phyloP scores from a whole-genome alignment of 2,888 invertebrate species.

The Penaeus monodon region DNA sequence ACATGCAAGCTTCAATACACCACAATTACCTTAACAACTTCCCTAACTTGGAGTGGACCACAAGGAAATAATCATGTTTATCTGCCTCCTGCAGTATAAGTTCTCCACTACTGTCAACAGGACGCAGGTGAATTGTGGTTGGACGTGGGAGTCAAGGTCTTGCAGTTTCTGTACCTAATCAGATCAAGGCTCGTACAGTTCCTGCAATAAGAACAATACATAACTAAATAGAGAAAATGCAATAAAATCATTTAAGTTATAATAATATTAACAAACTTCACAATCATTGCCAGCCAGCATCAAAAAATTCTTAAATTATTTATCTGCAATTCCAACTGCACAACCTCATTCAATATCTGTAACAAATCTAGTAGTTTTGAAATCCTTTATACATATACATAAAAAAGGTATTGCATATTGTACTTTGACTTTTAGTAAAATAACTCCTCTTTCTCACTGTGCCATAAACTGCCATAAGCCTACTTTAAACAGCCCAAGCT shows the following conservation, averaged over 20 bases:
- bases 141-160: constrained; percentile 91
- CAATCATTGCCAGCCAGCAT: no score
- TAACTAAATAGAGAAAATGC: not conserved
- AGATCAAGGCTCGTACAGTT: constrained; percentile 95
- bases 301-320: no score
- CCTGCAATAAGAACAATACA: constrained; percentile 70
- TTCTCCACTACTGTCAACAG: constrained; percentile 90
- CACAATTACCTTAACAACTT: constrained; percentile 81
- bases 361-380: no score
- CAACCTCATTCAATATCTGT: no score
- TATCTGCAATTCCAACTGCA: no score
- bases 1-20: constrained; percentile 59
- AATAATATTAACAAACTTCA: no score
- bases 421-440: no score
- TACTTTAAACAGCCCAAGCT: no score
- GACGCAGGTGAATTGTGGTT: constrained; percentile 91
- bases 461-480: no score
- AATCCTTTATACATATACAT: no score
- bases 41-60: constrained; percentile 97
- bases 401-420: no score
- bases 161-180: constrained; percentile 95
- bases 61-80: constrained; percentile 92
- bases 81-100: constrained; percentile 94
- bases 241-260: not conserved
- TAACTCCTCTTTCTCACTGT: no score